A percentile compares a stretch with the other conserved stretches of the same genome.
Conservation (phyloP, 1,140 invertebrate genomes). For the Drosophila eugracilis region DNA sequence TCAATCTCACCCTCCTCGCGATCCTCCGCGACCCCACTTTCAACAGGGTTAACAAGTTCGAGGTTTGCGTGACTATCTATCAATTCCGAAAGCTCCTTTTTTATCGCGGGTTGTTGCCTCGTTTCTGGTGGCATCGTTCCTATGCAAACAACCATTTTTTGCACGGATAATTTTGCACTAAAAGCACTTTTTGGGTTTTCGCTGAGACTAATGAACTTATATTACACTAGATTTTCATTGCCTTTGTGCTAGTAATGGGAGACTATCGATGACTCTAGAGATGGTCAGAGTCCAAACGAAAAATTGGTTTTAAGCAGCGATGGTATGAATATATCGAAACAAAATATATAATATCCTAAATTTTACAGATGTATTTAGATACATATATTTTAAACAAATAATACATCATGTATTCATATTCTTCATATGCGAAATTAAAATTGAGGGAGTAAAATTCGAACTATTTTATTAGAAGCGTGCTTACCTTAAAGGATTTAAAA, state of each 20-base stretch:
- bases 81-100: not conserved
- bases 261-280: conserved; percentile 4
- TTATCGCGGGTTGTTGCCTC: not conserved
- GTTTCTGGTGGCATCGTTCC: conserved; percentile 13
- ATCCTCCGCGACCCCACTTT: conserved; percentile 30
- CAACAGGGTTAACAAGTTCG: not conserved
- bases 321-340: not conserved
- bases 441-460: too few species aligned
- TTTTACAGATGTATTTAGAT: too few species aligned
- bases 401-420: too few species aligned
- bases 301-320: too few species aligned
- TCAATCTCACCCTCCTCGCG: conserved; percentile 83
- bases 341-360: too few species aligned
- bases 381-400: too few species aligned
- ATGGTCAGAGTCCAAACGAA: not conserved
- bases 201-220: conserved; percentile 19
- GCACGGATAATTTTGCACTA: conserved; percentile 3
- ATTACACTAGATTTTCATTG: conserved; percentile 4
- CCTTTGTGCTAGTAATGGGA: not conserved
- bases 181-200: conserved; percentile 11
- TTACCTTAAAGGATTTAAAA: too few species aligned
- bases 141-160: conserved; percentile 27
- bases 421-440: too few species aligned
- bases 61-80: not conserved
- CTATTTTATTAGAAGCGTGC: too few species aligned